These are phyloP conservation scores for Heliconius hermathena DNA, from an alignment of 1,140 invertebrate species.

Conservation along the genomic window DNA sequence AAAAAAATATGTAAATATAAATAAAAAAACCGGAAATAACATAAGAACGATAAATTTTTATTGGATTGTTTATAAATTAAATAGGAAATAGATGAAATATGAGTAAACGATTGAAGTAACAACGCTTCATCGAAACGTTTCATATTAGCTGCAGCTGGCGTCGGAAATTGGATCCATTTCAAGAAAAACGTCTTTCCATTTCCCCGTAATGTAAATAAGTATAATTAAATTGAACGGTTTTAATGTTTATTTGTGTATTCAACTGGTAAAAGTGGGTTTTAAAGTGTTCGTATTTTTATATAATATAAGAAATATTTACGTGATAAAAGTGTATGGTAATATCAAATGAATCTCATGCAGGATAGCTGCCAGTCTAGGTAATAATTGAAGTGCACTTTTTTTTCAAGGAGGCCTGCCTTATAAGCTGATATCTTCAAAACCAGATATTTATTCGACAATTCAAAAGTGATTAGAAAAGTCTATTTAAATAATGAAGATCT, in stretches of 20 bases:
- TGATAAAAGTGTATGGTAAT: too few relatives aligned
- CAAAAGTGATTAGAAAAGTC: too few relatives aligned
- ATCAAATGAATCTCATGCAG: too few relatives aligned
- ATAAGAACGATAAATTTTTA: not conserved
- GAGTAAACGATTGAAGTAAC: slow-evolving; percentile 1
- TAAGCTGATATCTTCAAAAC: too few relatives aligned
- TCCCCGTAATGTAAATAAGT: slow-evolving; percentile 8
- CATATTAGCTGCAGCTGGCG: slow-evolving; percentile 19
- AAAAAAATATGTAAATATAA: not conserved
- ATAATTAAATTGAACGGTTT: not conserved
- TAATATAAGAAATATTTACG: too few relatives aligned
- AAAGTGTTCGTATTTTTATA: too few relatives aligned
- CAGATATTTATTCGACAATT: too few relatives aligned
- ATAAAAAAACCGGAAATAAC: not conserved
- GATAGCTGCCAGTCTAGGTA: too few relatives aligned
- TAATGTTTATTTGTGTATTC: not conserved
- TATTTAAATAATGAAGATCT: too few relatives aligned
- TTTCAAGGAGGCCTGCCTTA: too few relatives aligned
- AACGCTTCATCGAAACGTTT: not conserved
- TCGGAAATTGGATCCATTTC: slow-evolving; percentile 27
- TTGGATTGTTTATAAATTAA: not conserved
- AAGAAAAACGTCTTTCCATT: slow-evolving; percentile 17
- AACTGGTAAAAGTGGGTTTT: not conserved
- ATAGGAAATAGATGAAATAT: not conserved
- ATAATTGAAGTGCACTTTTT: too few relatives aligned